A percentile compares a stretch with the other conserved stretches of the same genome.
Conservation (phyloP, 1,140 invertebrate species). For the Megalopta genalis region DNA sequence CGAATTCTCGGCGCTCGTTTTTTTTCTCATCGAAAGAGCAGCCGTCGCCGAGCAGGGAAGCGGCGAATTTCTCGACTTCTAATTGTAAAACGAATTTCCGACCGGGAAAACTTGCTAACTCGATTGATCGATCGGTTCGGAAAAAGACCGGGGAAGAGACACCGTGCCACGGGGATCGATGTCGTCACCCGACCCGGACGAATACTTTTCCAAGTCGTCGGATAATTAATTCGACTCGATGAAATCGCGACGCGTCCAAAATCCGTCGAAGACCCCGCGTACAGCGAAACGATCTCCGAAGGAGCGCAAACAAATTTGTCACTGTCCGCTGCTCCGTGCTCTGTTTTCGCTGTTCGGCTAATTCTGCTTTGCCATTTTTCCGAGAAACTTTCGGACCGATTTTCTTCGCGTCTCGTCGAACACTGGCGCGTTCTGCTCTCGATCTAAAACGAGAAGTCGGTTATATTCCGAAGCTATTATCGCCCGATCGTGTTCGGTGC, state of each 20-base stretch:
- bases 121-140: background rate
- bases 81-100: slow-evolving; percentile 14
- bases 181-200: background rate
- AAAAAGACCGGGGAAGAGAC: background rate
- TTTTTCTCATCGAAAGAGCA: no score
- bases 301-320: slow-evolving; percentile 9
- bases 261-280: background rate
- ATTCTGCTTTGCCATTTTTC: no score
- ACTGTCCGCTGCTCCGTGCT: background rate
- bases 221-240: slow-evolving; percentile 36
- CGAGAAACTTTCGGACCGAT: no score
- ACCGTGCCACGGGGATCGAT: background rate
- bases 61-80: background rate
- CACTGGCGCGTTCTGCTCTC: no score
- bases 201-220: background rate
- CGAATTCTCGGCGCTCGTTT: no score
- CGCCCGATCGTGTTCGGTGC: no score
- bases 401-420: no score
- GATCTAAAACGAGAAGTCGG: no score
- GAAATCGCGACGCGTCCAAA: background rate
- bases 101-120: slow-evolving; percentile 1
- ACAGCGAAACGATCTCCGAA: background rate
- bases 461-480: no score
- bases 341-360: no score
- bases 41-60: background rate